Evolutionary conservation across 2,888 invertebrate species (phyloP), one percentile per base, ranked within the genome.

Genomic region (Tenodera sinensis): DNA sequence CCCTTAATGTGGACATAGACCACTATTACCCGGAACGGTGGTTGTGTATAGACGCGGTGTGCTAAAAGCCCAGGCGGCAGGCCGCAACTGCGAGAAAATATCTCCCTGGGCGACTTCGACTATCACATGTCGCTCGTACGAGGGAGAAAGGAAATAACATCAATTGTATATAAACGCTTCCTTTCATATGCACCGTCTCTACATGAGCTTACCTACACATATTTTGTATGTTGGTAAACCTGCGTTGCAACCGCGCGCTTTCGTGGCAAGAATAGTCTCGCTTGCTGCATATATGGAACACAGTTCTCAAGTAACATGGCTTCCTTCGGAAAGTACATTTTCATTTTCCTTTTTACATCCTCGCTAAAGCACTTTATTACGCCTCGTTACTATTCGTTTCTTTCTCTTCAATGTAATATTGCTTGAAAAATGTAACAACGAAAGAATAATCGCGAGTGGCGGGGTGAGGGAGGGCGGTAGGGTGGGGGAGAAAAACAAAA

Each of bases 41-140:
- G 54, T 71, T 25, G 54, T 71, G 54, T 20, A 71, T 71, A 71
- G 54, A 71, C 20, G 54, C 20, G 54, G 54, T 71, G 54, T 71
- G 87, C 87, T 87, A 87, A 87, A 87, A 87, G 87, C 87, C 87
- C 87, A 87, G 87, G 87, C 87, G 87, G 87, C 85, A 54, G 28
- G 85, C 6, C 42, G 27, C 85, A 28, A 81, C 81, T 71, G 54
- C 54, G 54, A 81, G 71, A 81, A 81, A 86, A 86, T 81, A 86
- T 86, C 86, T 86, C 86, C 86, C 86, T 27, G 71, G 86, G 86
- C 86, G 81, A 30, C 28, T 81, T 25, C 47, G 27, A 15, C 85
- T 86, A 86, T 86, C 86, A 86, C 71, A 83, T 82, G 83, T 82
- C 82, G 81, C 87, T 82, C 82, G 81, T 83, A 34, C 42, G 6